phyloP scores from a whole-genome alignment of 1,140 invertebrate species.

The Zaprionus tsacasi region DNA sequence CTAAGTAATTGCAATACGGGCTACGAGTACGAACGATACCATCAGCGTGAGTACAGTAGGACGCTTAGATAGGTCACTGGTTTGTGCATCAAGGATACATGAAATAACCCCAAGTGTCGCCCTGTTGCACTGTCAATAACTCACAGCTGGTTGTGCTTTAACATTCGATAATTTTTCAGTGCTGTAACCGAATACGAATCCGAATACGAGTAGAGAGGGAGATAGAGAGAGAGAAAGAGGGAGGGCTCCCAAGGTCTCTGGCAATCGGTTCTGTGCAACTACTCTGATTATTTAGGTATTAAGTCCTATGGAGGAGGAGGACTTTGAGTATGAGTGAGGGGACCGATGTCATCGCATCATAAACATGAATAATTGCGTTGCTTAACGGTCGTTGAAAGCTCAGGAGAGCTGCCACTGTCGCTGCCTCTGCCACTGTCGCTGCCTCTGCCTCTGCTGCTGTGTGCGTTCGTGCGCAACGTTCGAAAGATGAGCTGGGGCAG shows the following conservation, averaged over 20 bases:
- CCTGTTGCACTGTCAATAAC: slow-evolving; percentile 13
- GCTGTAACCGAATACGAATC: slow-evolving; percentile 17
- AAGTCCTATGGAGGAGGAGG: slow-evolving; percentile 4
- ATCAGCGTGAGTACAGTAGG: background rate
- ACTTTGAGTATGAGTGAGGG: background rate
- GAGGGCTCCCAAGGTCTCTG: slow-evolving; percentile 7
- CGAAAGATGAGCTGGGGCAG: slow-evolving; percentile 9
- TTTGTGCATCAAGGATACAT: background rate
- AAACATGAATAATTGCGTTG: slow-evolving; percentile 78
- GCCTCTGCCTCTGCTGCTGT: slow-evolving; percentile 9
- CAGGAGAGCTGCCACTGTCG: slow-evolving; percentile 46
- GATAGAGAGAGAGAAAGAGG: no score
- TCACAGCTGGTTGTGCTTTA: slow-evolving; percentile 4
- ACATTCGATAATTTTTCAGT: slow-evolving; percentile 13
- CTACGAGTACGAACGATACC: background rate
- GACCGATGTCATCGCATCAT: slow-evolving; percentile 68
- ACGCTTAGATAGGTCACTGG: background rate
- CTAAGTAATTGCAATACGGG: slow-evolving; percentile 23
- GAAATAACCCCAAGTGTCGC: slow-evolving; percentile 8
- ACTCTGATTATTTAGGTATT: slow-evolving; percentile 42
- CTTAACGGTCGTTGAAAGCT: slow-evolving; percentile 76
- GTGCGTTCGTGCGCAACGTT: slow-evolving; percentile 63
- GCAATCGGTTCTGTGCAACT: slow-evolving; percentile 24
- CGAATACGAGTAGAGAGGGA: slow-evolving; percentile 7
- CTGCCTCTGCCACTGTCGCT: no score